Base-by-base conservation (phyloP, 64 coral and sea anemone species). In the Stichodactyla mertensii region DNA sequence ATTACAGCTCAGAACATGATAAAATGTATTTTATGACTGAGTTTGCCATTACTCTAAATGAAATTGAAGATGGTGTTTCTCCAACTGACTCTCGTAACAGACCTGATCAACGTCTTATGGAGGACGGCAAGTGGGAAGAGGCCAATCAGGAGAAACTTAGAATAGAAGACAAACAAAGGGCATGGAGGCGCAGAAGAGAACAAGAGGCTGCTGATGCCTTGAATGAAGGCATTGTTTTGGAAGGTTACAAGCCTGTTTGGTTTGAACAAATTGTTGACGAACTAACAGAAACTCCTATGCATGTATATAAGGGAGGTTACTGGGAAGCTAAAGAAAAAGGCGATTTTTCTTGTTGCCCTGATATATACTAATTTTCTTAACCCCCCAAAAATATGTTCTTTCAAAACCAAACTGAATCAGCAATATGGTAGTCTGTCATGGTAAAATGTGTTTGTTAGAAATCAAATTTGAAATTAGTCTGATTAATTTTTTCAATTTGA, bases 291-390 rank as follows among this genome's bases (percentile, higher is more conserved):
- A 79, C 86, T 8, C 61, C 91, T 51, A 83, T 99, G 67, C 97
- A 99, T 78, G 97, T 99, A 20, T 99, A 99, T 67, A 99, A 93
- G 86, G 97, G 97, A 9, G 97, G 97, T 14, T 99, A 99, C 13
- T 99, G 97, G 97, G 97, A 99, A 24, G 97, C 97, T 20, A 99
- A 99, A 67, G 97, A 99, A 66, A 99, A 90, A 83, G 82, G 80
- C 19, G 97, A 99, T 52, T 99, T 93, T 93, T 86, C 83, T 78
- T 66, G 88, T 18, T 91, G 81, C 23, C 97, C 97, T 36, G 97
- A 99, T 92, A 92, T 99, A 77, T 99, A 74, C 78, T 81, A 18
- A 55, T 15, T 51, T 79, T 45, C 56, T 58, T 15, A 58, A 58
- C 10, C 7, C 9, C 69, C 0, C 24, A 31, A 74, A 31, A 36